phyloP scores from a whole-genome alignment of 2,888 invertebrate genomes.

The Scaptodrosophila latifasciaeformis region DNA sequence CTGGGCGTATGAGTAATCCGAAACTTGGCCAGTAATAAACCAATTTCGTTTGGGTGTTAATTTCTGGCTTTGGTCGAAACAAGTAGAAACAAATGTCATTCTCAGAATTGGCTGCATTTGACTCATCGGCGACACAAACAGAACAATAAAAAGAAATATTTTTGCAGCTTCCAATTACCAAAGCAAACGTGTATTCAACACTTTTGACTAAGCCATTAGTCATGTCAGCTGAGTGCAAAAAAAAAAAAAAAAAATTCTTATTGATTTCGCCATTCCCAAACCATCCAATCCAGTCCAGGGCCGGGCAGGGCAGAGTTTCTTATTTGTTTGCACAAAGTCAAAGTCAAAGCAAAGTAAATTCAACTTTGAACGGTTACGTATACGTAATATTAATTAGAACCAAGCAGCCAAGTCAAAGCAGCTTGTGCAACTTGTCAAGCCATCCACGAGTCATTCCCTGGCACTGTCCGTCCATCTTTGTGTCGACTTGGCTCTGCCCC shows the following conservation, averaged over 20 bases:
- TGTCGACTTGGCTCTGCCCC: not conserved
- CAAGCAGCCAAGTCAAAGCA: too few relatives aligned
- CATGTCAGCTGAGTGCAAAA: constrained; percentile 21
- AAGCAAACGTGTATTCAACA: constrained; percentile 5
- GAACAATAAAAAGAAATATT: constrained; percentile 20
- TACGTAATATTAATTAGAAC: constrained; percentile 10
- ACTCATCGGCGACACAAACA: constrained; percentile 32
- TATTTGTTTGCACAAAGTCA: too few relatives aligned
- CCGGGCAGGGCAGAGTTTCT: too few relatives aligned
- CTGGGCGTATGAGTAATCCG: constrained; percentile 58
- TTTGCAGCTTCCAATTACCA: constrained; percentile 63
- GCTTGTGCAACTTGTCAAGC: too few relatives aligned
- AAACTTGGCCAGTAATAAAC: constrained; percentile 17
- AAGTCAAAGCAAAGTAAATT: too few relatives aligned
- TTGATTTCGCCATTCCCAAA: not conserved
- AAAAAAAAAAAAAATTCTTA: too few relatives aligned
- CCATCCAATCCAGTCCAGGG: too few relatives aligned
- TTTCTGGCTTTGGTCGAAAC: constrained; percentile 37
- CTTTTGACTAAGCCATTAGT: constrained; percentile 37
- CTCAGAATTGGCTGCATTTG: constrained; percentile 42
- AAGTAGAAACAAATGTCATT: constrained; percentile 6
- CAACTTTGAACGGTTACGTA: constrained; percentile 15
- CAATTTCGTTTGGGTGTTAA: constrained; percentile 19
- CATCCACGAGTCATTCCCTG: too few relatives aligned
- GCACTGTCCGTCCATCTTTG: too few relatives aligned